Percentiles rank a stretch among this genome's conserved stretches.
Conservation (phyloP, 2,888 invertebrate species). For the Coecobrya sp. region DNA sequence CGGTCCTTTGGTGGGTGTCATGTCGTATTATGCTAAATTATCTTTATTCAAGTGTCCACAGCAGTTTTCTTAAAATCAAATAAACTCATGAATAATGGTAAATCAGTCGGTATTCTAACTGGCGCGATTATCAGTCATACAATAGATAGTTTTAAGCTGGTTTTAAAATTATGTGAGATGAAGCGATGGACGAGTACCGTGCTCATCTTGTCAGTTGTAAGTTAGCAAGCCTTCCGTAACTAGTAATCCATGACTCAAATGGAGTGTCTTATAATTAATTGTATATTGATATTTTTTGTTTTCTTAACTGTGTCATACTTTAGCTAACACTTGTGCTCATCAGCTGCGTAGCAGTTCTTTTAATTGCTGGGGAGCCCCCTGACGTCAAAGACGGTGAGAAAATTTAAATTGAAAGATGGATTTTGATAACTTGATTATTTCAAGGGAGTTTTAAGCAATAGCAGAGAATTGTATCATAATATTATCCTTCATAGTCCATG, state of each 20-base stretch:
- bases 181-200: slow-evolving; percentile 69
- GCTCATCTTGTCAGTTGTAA: slow-evolving; percentile 53
- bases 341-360: slow-evolving; percentile 54
- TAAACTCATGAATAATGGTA: slow-evolving; percentile 62
- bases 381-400: slow-evolving; percentile 26
- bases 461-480: no score
- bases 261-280: no score
- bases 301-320: neutral
- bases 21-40: neutral
- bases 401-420: neutral
- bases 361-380: slow-evolving; percentile 56
- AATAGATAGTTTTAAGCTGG: slow-evolving; percentile 26
- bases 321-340: slow-evolving; percentile 45
- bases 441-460: no score
- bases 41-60: neutral
- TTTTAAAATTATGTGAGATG: slow-evolving; percentile 63
- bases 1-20: neutral
- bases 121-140: slow-evolving; percentile 28
- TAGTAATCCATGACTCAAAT: no score
- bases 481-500: neutral
- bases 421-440: no score
- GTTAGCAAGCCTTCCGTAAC: neutral
- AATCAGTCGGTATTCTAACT: neutral
- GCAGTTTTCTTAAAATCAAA: neutral
- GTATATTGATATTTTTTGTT: neutral